Evolutionary conservation across 2,797 vertebrate species (phyloP), one percentile per base, ranked within the genome.

Genomic region (Paramormyrops hopkinsi): DNA sequence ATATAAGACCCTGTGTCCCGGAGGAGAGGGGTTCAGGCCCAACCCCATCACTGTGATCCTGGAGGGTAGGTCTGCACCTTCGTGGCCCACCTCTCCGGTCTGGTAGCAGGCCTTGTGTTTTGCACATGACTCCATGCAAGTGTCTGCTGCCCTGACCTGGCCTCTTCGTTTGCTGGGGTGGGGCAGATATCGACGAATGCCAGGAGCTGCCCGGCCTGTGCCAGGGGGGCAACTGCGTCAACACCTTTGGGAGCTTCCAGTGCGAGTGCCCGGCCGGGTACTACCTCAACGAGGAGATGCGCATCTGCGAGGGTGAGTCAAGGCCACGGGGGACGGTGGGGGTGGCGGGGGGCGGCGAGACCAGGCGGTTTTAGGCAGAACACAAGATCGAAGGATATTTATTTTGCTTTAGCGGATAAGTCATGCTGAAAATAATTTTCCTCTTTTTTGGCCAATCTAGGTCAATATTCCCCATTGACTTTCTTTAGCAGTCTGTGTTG

Each of bases 221-320:
- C 92, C 97, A 97, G 91, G 97, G 98, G 0, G 98, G 98, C 11
- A 96, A 97, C 92, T 99, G 98, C 0, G 95, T 97, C 29, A 99
- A 99, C 93, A 98, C 97, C 0, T 99, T 99, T 2, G 97, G 98
- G 89, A 99, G 97, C 92, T 99, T 99, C 95, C 97, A 98, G 94
- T 99, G 98, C 0, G 96, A 97, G 84, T 99, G 98, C 90, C 97
- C 97, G 0, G 93, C 96, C 0, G 98, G 98, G n/a, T 98, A 98
- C 92, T 98, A 97, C 92, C 96, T 99, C 86, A 97, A 96, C 0
- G 97, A 97, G 91, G 97, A 97, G 91, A 98, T 96, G 0, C 96
- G 97, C 53, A 97, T 97, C 93, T 99, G 98, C 76, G 97, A 98
- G 93, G 97, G 98, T 99, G 93, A 94, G 94, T 65, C 53, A 51